Evolutionary conservation across 1,140 invertebrate species (phyloP), one percentile per base, ranked within the genome.

Genomic region (Aphis craccivora): DNA sequence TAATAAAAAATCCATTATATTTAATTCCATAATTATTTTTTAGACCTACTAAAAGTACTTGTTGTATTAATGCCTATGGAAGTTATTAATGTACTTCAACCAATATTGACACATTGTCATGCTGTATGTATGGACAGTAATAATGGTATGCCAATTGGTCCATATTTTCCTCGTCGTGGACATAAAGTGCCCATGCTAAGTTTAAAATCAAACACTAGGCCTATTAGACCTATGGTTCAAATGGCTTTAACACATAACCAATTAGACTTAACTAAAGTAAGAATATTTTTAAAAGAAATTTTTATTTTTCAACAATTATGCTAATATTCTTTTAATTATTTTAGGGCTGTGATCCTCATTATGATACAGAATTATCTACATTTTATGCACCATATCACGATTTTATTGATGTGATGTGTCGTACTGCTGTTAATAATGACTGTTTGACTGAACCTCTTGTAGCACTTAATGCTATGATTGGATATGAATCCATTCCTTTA

Each of bases 371-470:
- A 7, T 95, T 98, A 37, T 96, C 97, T 53, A 97, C 97, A 89
- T 98, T 97, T 95, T 98, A 97, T 95, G 95, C 96, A 83, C 97
- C 97, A 0, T 98, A 98, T 95, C 98, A 98, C 95, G 96, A 97
- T 90, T 96, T 98, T 84, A 96, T 98, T 94, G 98, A 99, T 95
- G 97, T 98, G 37, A 97, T 99, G 96, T 98, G 98, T 95, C 96
- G 98, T 35, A 96, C 99, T 94, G 98, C 98, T 76, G 97, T 98
- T 86, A 97, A 97, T 95, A 96, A 97, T 94, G 97, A 98, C 94
- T 97, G 97, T 94, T 96, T 98, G 95, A 97, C 96, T 37, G 97
- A 98, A 94, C 96, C 97, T 86, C 95, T 98, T 84, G 97, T 98
- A 93, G 97, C 97, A 94, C 95, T 98, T 87, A 97, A 97, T 95